Base-by-base conservation (phyloP, 1,140 invertebrate species). In the Drosophila malerkotliana region DNA sequence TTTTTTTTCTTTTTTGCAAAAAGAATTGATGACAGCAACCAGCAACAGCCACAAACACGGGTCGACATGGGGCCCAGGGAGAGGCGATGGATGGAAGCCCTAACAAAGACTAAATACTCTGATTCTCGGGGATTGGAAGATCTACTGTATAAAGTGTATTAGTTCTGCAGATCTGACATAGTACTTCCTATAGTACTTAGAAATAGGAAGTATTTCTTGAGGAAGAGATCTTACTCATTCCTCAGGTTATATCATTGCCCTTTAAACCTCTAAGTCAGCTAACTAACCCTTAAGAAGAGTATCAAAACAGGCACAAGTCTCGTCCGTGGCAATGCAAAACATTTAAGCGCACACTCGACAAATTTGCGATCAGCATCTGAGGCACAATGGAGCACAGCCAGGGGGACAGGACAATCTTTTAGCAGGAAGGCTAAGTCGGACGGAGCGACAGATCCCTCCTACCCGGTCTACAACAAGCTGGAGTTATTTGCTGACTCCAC, bases 331-430 rank as follows among this genome's bases (percentile, higher is more conserved):
- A 64, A 66, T 80, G 73, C 77, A 62, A 75, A 85, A 87, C 82
- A 87, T 85, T 85, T 85, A 85, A 85, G 83, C 82, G 82, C 82
- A 85, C 83, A 85, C 82, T 85, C 82, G 83, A 88, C 82, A 85
- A 87, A 85, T 85, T 87, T 85, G 83, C 69, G 58, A 64, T 80
- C 74, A 69, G 60, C 28, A 61, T 72, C 68, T 72, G 64, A 58
- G 48, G 14, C 28, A 37, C 71, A 37, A 34, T 54, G 28, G 34
- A 26, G 54, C 18, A 54, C 15, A 5, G 26, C 26, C 26, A 28
- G n/a, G 49, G 37, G 41, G 41, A 44, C 41, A 44, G 41, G 41
- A 44, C 41, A 12, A 44, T 44, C 41, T 44, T 2, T 15, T 15
- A 9, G 41, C 34, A 37, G 39, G 21, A 59, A 77, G 73, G 71